Base-by-base conservation (phyloP, 2,888 invertebrate species). In the Aspidiotus destructor region DNA sequence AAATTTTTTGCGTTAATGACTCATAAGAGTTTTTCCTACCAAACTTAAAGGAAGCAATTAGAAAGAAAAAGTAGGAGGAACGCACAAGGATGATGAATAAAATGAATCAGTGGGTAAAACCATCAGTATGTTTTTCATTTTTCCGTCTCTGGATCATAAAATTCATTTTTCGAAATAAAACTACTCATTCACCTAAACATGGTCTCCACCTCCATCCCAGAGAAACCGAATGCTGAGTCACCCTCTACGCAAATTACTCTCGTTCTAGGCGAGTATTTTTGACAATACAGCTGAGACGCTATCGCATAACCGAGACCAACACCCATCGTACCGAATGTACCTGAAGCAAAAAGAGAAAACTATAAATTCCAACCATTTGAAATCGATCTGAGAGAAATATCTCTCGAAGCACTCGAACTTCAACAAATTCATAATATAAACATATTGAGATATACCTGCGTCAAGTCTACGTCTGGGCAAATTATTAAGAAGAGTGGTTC, bases 201-300 rank as follows among this genome's bases (percentile, higher is more conserved):
- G 0, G 97, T 98, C 80, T 98, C 98, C 41, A 97, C 82, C 81
- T 98, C 98, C 95, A 97, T 95, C 75, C 92, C 97, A 41, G 95
- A 94, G 80, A 98, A 98, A 2, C 98, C 98, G 78, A 98, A 96
- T 1, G 97, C 98, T 55, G 94, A 94, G 77, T 98, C 98, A 0
- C 97, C 97, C 79, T 96, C 94, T 0, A 97, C 88, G 76, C 96
- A 96, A 68, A 97, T 80, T 0, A 98, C 94, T 71, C 86, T 82
- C 76, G 93, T 93, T 1, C 80, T 80, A 0, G 93, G 91, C 9
- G 85, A 84, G 77, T 87, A 79, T 76, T 93, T 88, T 71, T 88
- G 86, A 75, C 92, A 92, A 80, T 88, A 92, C 72, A 96, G 80
- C 0, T 94, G 94, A 8, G 97, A 91, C 2, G 97, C 97, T 58